Base-by-base conservation (phyloP, 1,140 invertebrate species). In the Lepidotrigona ventralis region DNA sequence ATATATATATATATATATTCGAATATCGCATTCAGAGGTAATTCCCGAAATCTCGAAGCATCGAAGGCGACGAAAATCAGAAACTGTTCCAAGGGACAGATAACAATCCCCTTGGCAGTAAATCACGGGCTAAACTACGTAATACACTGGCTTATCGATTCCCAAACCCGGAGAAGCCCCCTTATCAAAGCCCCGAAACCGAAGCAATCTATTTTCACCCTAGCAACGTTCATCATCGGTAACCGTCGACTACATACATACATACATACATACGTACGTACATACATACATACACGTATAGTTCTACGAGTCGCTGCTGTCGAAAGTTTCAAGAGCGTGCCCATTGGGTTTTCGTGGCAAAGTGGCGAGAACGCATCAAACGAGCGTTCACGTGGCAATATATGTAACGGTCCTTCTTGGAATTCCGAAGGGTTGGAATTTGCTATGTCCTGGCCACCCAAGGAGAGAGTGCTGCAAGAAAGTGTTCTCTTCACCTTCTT, bases 361-460 rank as follows among this genome's bases (percentile, higher is more conserved):
- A 82, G 80, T 68, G 64, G 53, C 72, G 26, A 69, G 80, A 76
- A 69, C 58, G 66, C 77, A 54, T 39, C 78, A 53, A 66, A 58
- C 68, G 58, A 33, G 51, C 66, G 46, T 84, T 86, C 70, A 79
- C 60, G 85, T 39, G 69, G 74, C 71, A 53, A 87, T 84, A 87
- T 88, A 88, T 85, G 86, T 88, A 87, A 88, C 78, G 85, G 73
- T 68, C 86, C 56, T 88, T 87, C 86, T 87, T 72, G 86, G 86
- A 88, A 87, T 80, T 84, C 83, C 74, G 79, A 69, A 78, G 75
- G 86, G 66, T 75, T 85, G 87, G 87, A 88, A 87, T 88, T 88
- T 66, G 86, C 29, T 74, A 73, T 88, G 84, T 88, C 81, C 76
- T 80, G 87, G 23, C 87, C 87, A 88, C 87, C 87, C 87, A 88